phyloP scores from a whole-genome alignment of 2,888 invertebrate genomes.

The Gastracanthus pulcherrimus region DNA sequence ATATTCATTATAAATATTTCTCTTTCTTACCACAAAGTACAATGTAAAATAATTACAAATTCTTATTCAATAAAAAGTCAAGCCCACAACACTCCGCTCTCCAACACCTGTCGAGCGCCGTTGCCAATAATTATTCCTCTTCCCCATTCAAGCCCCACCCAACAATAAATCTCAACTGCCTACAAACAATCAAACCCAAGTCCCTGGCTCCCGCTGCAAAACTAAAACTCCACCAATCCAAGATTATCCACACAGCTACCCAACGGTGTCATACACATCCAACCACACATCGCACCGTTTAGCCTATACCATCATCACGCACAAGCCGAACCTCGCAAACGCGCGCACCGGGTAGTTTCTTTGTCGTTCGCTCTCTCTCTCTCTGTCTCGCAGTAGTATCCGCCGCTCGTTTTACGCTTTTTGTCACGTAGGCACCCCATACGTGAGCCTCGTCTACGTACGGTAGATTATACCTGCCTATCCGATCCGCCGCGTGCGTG shows the following conservation, averaged over 20 bases:
- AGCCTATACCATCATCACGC: background rate
- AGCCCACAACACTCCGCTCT: background rate
- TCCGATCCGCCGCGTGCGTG: conserved; percentile 62
- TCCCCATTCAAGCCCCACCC: background rate
- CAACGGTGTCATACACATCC: no score
- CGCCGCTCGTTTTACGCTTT: conserved; percentile 66
- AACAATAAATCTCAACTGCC: no score
- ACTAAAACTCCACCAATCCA: background rate
- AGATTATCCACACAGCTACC: no score
- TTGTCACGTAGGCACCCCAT: conserved; percentile 67
- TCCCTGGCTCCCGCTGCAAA: no score
- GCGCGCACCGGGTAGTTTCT: conserved; percentile 14
- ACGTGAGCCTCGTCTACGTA: conserved; percentile 64
- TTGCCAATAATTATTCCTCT: no score
- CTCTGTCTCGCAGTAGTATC: conserved; percentile 55
- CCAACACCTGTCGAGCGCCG: background rate
- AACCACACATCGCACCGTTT: background rate
- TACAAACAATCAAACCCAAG: background rate
- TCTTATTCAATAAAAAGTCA: background rate
- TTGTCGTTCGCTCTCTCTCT: conserved; percentile 4
- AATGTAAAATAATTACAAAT: background rate
- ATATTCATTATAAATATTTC: background rate
- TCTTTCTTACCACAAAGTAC: no score
- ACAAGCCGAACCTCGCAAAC: background rate
- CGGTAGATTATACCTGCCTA: conserved; percentile 62